Base-by-base conservation (phyloP, 1,140 invertebrate genomes). In the Zelostemma sp. region DNA sequence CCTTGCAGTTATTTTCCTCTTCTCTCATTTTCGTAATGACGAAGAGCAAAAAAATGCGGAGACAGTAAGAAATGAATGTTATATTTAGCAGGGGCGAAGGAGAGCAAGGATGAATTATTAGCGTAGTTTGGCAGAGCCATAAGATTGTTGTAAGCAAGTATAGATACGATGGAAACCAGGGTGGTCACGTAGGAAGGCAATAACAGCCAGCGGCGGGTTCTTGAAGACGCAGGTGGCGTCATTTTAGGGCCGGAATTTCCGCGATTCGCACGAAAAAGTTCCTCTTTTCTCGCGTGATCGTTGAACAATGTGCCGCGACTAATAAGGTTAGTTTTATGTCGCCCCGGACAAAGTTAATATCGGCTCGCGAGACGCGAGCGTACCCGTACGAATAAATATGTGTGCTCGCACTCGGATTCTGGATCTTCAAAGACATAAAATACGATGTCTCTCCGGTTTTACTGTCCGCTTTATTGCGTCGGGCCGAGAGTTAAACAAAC, bases 251-350 rank as follows among this genome's bases (percentile, higher is more conserved):
- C n/a, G n/a, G n/a, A n/a, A n/a, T n/a, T n/a, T n/a, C n/a, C n/a
- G n/a, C n/a, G n/a, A n/a, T n/a, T n/a, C n/a, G n/a, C n/a, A n/a
- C n/a, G n/a, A n/a, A n/a, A n/a, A n/a, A n/a, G n/a, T 25, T 8
- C 21, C 55, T 60, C 55, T 59, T 72, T 66, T 72, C 68, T 38
- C 59, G 58, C 63, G 63, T 59, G 59, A 72, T 59, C 63, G 55
- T 72, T 72, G 68, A 73, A 68, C 65, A 61, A 65, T 68, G 70
- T 73, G 65, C 64, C 51, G 38, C 67, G 66, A 69, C 67, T 69
- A 69, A 68, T 68, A 73, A 69, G 67, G 71, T 67, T 67, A 69
- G 67, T 64, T 73, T 73, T 73, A 73, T 69, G 63, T 69, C 63
- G 49, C 59, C 50, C 54, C 40, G 71, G 67, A 69, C 66, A 69